Percentiles rank a stretch among this genome's conserved stretches.
These are phyloP conservation scores for Cremastinae sp. DNA, from an alignment of 2,888 invertebrate genomes.

Conservation along the genomic window DNA sequence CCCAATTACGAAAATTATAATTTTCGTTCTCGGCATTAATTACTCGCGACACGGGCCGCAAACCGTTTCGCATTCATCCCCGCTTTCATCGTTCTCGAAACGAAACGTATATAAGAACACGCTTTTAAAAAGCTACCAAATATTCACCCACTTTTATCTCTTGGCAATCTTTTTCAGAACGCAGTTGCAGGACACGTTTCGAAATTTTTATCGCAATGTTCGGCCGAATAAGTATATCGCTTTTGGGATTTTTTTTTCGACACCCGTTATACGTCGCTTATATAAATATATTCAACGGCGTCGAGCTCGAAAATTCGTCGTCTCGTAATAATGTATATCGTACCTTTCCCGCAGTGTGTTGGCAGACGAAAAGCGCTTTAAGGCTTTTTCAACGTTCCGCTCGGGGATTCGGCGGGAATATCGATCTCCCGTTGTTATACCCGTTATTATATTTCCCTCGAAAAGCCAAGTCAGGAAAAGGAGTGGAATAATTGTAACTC, in stretches of 20 bases:
- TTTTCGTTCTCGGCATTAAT: constrained; percentile 48
- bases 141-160: too few species aligned
- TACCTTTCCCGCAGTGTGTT: constrained; percentile 35
- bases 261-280: not conserved
- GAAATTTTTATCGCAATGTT: too few species aligned
- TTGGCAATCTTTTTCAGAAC: too few species aligned
- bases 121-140: too few species aligned
- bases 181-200: too few species aligned
- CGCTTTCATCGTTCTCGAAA: too few species aligned
- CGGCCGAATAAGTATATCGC: too few species aligned
- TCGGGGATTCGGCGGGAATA: constrained; percentile 51
- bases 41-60: constrained; percentile 30
- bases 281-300: constrained; percentile 2
- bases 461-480: constrained; percentile 19
- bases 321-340: constrained; percentile 51
- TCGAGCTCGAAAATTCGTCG: constrained; percentile 25
- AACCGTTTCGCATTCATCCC: too few species aligned
- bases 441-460: constrained; percentile 47
- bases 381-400: constrained; percentile 45
- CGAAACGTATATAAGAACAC: too few species aligned
- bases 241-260: constrained; percentile 8
- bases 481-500: constrained; percentile 31
- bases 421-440: constrained; percentile 49
- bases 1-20: constrained; percentile 52
- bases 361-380: constrained; percentile 49